Base-by-base conservation (phyloP, 1,140 invertebrate genomes). In the Apis dorsata region DNA sequence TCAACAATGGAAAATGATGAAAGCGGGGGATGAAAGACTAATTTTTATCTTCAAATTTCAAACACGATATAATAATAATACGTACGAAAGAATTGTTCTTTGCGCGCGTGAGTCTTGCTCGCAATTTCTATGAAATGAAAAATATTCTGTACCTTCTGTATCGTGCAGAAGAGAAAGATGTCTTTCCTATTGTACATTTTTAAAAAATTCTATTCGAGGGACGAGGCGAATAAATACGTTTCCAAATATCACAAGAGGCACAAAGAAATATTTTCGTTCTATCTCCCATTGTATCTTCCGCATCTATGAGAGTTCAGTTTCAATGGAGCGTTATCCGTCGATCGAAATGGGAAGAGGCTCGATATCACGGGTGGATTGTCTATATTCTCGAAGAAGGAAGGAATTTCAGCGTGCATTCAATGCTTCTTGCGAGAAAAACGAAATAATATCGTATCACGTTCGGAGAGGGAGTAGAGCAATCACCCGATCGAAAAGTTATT, bases 271-370 rank as follows among this genome's bases (percentile, higher is more conserved):
- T n/a, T 21, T 65, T 57, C 28, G 17, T 62, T 11, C 21, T 28
- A 75, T 49, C n/a, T 69, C 55, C 17, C 11, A 19, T 68, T 44
- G 65, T 21, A 19, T 44, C 34, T 65, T 65, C 24, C 28, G 51
- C 62, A 19, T 57, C 24, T 34, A 59, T 7, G 57, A 60, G 70
- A 73, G 34, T 34, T 72, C 34, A 19, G 28, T 63, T 66, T 74
- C 79, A 81, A 74, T 55, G 59, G 79, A 80, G 79, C 49, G 63
- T 80, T 80, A 80, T 80, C 59, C 17, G 19, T 34, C 79, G 69
- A 63, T 63, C 49, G 70, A 53, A 49, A 69, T 21, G 44, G 12
- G n/a, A 55, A 24, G 62, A 73, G 44, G 79, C 24, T 73, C 70
- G 79, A 80, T 73, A 80, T 80, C 21, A n/a, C 63, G 62, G 34